These are phyloP conservation scores for Agrochola lychnidis DNA, from an alignment of 2,888 invertebrate species.

Conservation along the genomic window DNA sequence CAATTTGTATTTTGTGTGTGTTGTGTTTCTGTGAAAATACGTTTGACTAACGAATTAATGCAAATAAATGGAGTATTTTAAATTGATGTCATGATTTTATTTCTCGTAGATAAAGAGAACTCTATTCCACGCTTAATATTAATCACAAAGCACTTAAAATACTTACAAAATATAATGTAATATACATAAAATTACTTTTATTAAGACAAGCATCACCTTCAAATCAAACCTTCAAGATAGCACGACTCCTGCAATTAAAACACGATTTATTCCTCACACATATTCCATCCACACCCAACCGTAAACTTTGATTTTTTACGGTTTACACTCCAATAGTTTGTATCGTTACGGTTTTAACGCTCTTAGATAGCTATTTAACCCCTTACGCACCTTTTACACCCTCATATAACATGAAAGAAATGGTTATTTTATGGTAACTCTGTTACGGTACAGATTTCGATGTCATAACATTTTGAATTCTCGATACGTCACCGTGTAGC, in stretches of 20 bases:
- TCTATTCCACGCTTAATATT: not conserved
- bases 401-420: slow-evolving; percentile 88
- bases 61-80: not conserved
- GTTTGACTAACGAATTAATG: not conserved
- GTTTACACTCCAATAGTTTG: slow-evolving; percentile 88
- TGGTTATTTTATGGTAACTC: slow-evolving; percentile 87
- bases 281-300: slow-evolving; percentile 45
- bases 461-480: slow-evolving; percentile 89
- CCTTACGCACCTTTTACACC: slow-evolving; percentile 87
- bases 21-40: not conserved
- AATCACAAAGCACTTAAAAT: not conserved
- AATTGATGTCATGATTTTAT: not conserved
- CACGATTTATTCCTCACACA: slow-evolving; percentile 17
- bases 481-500: slow-evolving; percentile 80
- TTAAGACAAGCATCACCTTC: not conserved
- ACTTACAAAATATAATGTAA: not conserved
- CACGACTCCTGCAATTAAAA: slow-evolving; percentile 23
- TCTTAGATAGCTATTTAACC: slow-evolving; percentile 87
- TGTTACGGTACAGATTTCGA: slow-evolving; percentile 81
- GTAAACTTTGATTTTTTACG: slow-evolving; percentile 83
- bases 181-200: not conserved
- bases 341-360: slow-evolving; percentile 88
- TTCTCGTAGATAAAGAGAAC: not conserved
- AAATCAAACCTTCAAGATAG: slow-evolving; percentile 6
- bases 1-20: too few species aligned